phyloP scores from a whole-genome alignment of 2,797 vertebrate species.

The Semaprochilodus insignis region DNA sequence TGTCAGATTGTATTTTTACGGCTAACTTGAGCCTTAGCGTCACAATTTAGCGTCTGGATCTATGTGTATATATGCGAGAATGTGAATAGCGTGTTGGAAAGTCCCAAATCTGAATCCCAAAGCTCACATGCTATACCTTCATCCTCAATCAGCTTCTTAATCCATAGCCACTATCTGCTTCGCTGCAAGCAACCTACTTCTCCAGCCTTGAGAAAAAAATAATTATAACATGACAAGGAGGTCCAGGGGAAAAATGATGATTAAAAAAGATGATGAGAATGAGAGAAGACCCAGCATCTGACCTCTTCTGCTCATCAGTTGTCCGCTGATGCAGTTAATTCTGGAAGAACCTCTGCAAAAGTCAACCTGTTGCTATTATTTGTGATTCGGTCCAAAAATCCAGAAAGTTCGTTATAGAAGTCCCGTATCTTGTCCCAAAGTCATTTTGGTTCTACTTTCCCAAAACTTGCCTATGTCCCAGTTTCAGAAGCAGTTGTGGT shows the following conservation, averaged over 20 bases:
- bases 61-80: neutral
- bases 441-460: slow-evolving; percentile 16
- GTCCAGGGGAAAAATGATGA: slow-evolving; percentile 30
- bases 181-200: slow-evolving; percentile 46
- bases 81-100: neutral
- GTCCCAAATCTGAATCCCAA: neutral
- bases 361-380: slow-evolving; percentile 15
- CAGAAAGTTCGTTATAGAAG: slow-evolving; percentile 33
- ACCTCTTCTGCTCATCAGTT: slow-evolving; percentile 50
- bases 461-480: slow-evolving; percentile 22
- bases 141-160: slow-evolving; percentile 46
- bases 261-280: slow-evolving; percentile 45
- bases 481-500: slow-evolving; percentile 4
- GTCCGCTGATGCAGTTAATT: slow-evolving; percentile 14
- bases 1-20: slow-evolving; percentile 13
- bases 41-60: neutral
- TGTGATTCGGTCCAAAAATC: slow-evolving; percentile 36
- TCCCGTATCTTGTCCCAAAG: slow-evolving; percentile 8
- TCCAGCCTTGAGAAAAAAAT: slow-evolving; percentile 48
- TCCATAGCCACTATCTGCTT: slow-evolving; percentile 43
- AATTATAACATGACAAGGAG: slow-evolving; percentile 53
- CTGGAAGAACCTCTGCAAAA: neutral
- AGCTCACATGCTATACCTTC: slow-evolving; percentile 15
- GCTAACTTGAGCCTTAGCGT: neutral
- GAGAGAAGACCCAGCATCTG: slow-evolving; percentile 36